These are phyloP conservation scores for Scaptomyza tumidula DNA, from an alignment of 2,888 invertebrate species.

Conservation along the genomic window DNA sequence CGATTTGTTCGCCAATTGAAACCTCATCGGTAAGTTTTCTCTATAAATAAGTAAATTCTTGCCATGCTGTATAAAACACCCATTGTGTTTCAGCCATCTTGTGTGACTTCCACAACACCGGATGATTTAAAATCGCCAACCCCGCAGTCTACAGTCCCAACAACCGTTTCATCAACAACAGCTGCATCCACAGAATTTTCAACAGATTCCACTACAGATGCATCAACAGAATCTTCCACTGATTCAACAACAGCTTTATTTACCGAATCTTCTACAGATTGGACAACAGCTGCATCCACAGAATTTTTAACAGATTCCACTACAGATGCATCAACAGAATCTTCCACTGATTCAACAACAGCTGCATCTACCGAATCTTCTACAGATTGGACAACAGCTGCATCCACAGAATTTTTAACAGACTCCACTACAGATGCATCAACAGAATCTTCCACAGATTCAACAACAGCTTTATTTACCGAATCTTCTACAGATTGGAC, in stretches of 20 bases:
- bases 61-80: neutral
- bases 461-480: neutral
- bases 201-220: constrained; percentile 3
- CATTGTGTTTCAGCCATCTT: constrained; percentile 39
- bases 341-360: constrained; percentile 9
- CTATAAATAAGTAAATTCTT: neutral
- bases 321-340: neutral
- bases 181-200: constrained; percentile 2
- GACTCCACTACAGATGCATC: neutral
- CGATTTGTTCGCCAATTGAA: constrained; percentile 42
- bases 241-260: constrained; percentile 6
- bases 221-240: constrained; percentile 3
- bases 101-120: constrained; percentile 14
- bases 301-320: constrained; percentile 6
- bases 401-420: constrained; percentile 3
- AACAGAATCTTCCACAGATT: neutral
- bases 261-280: constrained; percentile 10
- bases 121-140: neutral
- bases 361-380: neutral
- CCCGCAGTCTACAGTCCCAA: too few species aligned
- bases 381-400: constrained; percentile 4
- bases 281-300: neutral
- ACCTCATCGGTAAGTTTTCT: constrained; percentile 39
- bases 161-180: neutral
- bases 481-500: constrained; percentile 5